Percentiles rank a stretch among this genome's conserved stretches.
Conservation (phyloP, 2,797 vertebrate species). For the Syncerus caffer region DNA sequence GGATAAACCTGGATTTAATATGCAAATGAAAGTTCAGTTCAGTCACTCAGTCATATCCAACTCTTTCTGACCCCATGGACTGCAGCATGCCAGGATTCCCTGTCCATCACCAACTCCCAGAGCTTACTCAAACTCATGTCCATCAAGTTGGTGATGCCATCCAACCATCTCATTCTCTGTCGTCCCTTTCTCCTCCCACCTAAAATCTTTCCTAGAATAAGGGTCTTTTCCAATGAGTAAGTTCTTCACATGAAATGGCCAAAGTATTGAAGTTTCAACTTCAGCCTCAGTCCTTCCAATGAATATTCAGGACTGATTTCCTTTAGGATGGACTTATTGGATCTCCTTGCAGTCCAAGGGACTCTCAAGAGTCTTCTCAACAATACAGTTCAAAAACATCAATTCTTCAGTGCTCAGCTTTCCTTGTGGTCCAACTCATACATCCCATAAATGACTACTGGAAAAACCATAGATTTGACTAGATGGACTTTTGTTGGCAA, state of each 20-base stretch:
- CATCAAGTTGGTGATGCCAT: background rate
- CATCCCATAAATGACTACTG: background rate
- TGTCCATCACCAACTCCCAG: background rate
- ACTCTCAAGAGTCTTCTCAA: background rate
- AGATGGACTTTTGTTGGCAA: background rate
- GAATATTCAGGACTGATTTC: background rate
- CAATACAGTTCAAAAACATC: background rate
- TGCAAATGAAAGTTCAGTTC: background rate
- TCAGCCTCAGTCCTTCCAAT: background rate
- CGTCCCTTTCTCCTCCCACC: background rate
- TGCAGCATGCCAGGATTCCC: background rate
- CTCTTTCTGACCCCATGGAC: background rate
- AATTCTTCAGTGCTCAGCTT: background rate
- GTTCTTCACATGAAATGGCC: background rate
- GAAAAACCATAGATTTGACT: background rate
- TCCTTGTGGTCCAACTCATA: background rate
- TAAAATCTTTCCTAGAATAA: background rate
- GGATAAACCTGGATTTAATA: slow-evolving; percentile 5
- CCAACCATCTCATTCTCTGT: background rate
- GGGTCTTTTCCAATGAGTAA: background rate
- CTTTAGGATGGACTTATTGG: background rate
- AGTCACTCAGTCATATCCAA: background rate
- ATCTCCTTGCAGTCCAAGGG: background rate
- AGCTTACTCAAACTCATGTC: background rate
- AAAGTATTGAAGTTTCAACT: background rate